Evolutionary conservation across 2,888 invertebrate species (phyloP), one percentile per base, ranked within the genome.

Genomic region (Diachrysia chrysitis): DNA sequence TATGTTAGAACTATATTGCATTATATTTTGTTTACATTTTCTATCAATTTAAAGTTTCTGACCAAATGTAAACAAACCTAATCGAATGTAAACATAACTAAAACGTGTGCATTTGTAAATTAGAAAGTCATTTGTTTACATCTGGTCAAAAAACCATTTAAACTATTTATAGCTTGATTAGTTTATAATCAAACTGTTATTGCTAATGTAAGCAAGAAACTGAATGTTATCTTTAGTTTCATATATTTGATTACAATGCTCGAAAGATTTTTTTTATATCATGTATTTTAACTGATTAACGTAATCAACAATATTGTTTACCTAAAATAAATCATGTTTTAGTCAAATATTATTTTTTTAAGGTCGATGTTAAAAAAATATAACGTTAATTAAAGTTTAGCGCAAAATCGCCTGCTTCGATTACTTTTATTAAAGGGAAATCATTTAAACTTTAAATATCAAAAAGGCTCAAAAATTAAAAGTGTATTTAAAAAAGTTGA

Each of bases 161-260:
- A 21, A 51, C 5, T 42, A 42, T 37, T 16, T 14, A 16, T 42
- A 64, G 12, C 60, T 69, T 73, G 16, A 51, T 55, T 60, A 42
- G 42, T n/a, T 42, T 14, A 37, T 32, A 16, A 23, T 69, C 10
- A 1, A 53, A 57, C n/a, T 23, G 1, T n/a, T 37, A 42, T 42
- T 42, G 42, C 42, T 42, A n/a, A 42, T 42, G 1, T 16, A n/a
- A 42, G 1, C 6, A 5, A 7, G 16, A n/a, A n/a, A 42, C 5
- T 42, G 42, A 42, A 42, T n/a, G n/a, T n/a, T n/a, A n/a, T n/a
- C n/a, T n/a, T n/a, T n/a, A n/a, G n/a, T n/a, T n/a, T 42, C 14
- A 5, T 42, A n/a, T 6, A 37, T 37, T 14, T 37, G 35, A 37
- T 37, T 2, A 16, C 1, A 14, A 14, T 16, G 16, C 4, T 37